Conservation (phyloP, 2,888 invertebrate genomes). For the Diaprepes abbreviatus region DNA sequence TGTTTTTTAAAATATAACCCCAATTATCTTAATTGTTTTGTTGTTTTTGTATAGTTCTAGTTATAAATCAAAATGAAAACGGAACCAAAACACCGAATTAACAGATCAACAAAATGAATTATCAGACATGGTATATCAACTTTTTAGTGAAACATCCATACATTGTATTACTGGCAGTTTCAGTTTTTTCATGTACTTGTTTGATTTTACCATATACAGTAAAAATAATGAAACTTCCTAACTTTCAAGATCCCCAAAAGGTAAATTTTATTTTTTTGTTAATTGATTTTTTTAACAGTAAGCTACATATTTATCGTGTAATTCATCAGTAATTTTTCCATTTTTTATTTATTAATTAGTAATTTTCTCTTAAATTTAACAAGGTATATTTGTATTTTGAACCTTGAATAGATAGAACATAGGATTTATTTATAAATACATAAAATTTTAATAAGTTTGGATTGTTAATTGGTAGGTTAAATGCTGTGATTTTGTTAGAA, state of each 20-base stretch:
- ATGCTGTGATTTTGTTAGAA: no score
- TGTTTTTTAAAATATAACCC: background rate
- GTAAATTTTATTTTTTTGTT: constrained; percentile 66
- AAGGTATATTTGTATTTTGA: no score
- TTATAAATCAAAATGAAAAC: constrained; percentile 19
- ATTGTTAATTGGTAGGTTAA: no score
- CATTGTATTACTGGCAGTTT: constrained; percentile 74
- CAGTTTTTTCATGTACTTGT: constrained; percentile 76
- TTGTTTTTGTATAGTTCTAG: constrained; percentile 21
- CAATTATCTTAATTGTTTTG: background rate
- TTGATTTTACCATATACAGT: constrained; percentile 76
- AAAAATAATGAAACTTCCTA: constrained; percentile 76
- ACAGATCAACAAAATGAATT: constrained; percentile 32
- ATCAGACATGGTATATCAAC: constrained; percentile 59
- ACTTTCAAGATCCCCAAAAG: constrained; percentile 89
- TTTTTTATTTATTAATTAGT: no score
- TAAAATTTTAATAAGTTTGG: no score
- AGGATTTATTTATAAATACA: no score
- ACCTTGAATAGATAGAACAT: no score
- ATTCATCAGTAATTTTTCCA: no score
- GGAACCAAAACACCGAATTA: constrained; percentile 13
- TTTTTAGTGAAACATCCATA: constrained; percentile 79
- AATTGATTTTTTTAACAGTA: no score
- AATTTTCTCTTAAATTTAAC: no score
- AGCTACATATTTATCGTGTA: no score